phyloP scores from a whole-genome alignment of 2,888 invertebrate genomes.

The Drosophila kuntzei region DNA sequence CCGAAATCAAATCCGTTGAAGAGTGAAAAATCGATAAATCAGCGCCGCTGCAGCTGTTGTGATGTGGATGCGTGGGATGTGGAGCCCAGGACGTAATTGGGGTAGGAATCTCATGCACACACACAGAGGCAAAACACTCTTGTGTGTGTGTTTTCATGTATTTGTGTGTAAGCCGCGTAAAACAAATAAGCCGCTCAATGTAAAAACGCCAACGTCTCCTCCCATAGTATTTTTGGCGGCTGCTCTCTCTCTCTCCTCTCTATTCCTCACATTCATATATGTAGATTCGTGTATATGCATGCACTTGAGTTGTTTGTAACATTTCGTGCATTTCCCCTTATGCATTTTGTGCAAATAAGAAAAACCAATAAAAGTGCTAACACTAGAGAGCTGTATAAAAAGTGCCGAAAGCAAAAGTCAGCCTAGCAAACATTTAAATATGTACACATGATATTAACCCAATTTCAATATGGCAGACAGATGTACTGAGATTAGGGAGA shows the following conservation, averaged over 20 bases:
- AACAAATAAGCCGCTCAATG: slow-evolving; percentile 71
- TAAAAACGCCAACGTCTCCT: slow-evolving; percentile 38
- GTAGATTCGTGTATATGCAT: slow-evolving; percentile 6
- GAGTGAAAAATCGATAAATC: slow-evolving; percentile 76
- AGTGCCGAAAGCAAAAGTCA: slow-evolving; percentile 61
- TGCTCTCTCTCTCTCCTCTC: slow-evolving; percentile 18
- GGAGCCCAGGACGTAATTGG: slow-evolving; percentile 70
- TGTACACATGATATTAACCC: slow-evolving; percentile 66
- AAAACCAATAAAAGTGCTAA: slow-evolving; percentile 71
- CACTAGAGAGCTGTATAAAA: slow-evolving; percentile 37
- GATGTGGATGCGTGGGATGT: slow-evolving; percentile 62
- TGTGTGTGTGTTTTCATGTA: slow-evolving; percentile 12
- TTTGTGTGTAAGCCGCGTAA: slow-evolving; percentile 52
- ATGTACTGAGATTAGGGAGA: slow-evolving; percentile 32
- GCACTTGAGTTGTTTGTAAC: slow-evolving; percentile 35
- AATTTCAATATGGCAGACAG: slow-evolving; percentile 67
- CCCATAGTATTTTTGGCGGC: slow-evolving; percentile 52
- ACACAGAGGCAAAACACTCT: slow-evolving; percentile 20
- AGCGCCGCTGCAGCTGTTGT: slow-evolving; percentile 75
- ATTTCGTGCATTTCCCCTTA: slow-evolving; percentile 52
- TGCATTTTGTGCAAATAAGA: slow-evolving; percentile 66
- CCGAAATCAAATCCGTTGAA: slow-evolving; percentile 35
- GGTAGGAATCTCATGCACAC: slow-evolving; percentile 62
- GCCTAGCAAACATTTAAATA: slow-evolving; percentile 49
- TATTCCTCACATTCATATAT: neutral